Conservation (phyloP, 2,888 invertebrate species). For the Drosophila multiciliata region DNA sequence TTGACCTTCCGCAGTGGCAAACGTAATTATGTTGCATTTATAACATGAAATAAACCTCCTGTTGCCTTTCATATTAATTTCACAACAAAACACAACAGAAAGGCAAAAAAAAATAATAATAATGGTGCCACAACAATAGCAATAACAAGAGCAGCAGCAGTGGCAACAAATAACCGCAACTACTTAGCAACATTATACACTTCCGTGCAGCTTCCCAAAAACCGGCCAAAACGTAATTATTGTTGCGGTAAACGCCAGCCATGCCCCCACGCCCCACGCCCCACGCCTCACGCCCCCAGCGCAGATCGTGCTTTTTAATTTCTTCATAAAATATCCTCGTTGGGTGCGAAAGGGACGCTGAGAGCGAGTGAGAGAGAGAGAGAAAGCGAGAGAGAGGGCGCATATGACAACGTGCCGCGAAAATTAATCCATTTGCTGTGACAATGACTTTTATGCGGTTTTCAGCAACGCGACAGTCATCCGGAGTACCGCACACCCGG, state of each 20-base stretch:
- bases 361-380: background rate
- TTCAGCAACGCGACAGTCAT: conserved; percentile 67
- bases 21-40: conserved; percentile 73
- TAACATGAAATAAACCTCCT: conserved; percentile 76
- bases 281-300: conserved; percentile 30
- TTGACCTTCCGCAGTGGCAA: conserved; percentile 25
- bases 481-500: conserved; percentile 54
- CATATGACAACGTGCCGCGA: conserved; percentile 75
- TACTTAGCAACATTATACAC: conserved; percentile 80
- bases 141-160: conserved; percentile 19
- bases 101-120: conserved; percentile 22
- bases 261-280: conserved; percentile 3
- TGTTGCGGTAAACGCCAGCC: conserved; percentile 71
- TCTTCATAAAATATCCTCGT: conserved; percentile 59
- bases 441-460: conserved; percentile 81
- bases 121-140: conserved; percentile 31
- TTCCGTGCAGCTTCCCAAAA: conserved; percentile 72
- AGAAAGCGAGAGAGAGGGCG: conserved; percentile 27
- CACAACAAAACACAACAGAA: conserved; percentile 47
- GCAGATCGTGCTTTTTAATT: conserved; percentile 72
- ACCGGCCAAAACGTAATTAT: conserved; percentile 74
- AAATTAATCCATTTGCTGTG: conserved; percentile 81
- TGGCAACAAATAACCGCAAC: conserved; percentile 72
- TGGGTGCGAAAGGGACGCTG: conserved; percentile 2
- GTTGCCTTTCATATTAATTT: conserved; percentile 77